Evolutionary conservation across 2,797 vertebrate species (phyloP).

Genomic region (Tenualosa thibaudeaui): DNA sequence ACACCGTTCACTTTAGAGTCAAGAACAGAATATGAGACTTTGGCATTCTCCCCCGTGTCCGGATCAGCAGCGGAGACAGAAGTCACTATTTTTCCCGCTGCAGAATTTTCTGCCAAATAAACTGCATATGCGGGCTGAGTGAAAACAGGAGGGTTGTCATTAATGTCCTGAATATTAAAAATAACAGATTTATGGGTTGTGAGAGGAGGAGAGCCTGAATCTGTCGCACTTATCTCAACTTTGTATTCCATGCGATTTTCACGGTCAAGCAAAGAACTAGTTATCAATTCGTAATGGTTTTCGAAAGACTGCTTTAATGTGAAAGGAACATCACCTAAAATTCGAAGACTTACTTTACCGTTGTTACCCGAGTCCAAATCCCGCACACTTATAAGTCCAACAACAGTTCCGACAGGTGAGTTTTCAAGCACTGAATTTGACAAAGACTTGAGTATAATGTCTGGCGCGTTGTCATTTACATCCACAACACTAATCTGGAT

Average conservation of each 20-base stretch:
- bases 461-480: slow-evolving; percentile 66
- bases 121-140: slow-evolving; percentile 76
- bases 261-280: slow-evolving; percentile 69
- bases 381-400: slow-evolving; percentile 61
- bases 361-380: slow-evolving; percentile 65
- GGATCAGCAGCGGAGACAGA: not conserved
- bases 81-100: slow-evolving; percentile 52
- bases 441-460: slow-evolving; percentile 62
- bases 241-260: slow-evolving; percentile 64
- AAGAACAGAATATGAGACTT: slow-evolving; percentile 60
- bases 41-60: not conserved
- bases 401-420: slow-evolving; percentile 57
- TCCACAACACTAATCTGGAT: slow-evolving; percentile 63
- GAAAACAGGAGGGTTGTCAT: slow-evolving; percentile 67
- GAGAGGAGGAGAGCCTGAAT: slow-evolving; percentile 76
- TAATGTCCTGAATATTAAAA: slow-evolving; percentile 69
- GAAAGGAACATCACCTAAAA: slow-evolving; percentile 52
- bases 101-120: slow-evolving; percentile 82
- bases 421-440: slow-evolving; percentile 62
- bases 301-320: slow-evolving; percentile 59
- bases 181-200: slow-evolving; percentile 71
- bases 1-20: slow-evolving; percentile 65
- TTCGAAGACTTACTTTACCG: slow-evolving; percentile 56
- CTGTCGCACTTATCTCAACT: slow-evolving; percentile 78
- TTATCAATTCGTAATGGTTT: slow-evolving; percentile 66